Conservation (phyloP, 2,797 vertebrate genomes). For the Silurus aristotelis region DNA sequence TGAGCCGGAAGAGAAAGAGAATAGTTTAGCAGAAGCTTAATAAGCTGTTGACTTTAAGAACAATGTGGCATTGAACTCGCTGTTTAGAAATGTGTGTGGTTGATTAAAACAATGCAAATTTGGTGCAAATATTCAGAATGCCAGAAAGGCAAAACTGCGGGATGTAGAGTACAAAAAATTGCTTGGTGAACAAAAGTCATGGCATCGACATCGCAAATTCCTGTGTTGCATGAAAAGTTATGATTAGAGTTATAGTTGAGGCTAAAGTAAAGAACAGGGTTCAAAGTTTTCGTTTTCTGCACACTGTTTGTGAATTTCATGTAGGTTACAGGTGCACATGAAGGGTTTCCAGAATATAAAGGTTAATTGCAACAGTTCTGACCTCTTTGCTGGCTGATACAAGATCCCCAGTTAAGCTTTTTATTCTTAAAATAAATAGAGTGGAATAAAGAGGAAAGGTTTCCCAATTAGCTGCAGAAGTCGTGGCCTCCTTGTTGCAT, state of each 20-base stretch:
- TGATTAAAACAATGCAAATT: background rate
- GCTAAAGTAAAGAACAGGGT: background rate
- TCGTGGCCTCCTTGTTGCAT: background rate
- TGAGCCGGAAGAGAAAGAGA: background rate
- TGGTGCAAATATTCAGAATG: background rate
- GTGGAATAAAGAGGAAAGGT: conserved; percentile 53
- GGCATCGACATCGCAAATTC: background rate
- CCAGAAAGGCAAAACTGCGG: background rate
- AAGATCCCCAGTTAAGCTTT: background rate
- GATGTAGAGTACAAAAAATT: background rate
- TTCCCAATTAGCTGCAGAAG: conserved; percentile 19
- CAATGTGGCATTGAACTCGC: background rate
- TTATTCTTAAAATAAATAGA: conserved; percentile 30
- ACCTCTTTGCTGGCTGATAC: background rate
- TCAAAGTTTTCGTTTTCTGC: background rate
- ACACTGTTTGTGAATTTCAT: background rate
- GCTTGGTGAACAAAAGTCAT: background rate
- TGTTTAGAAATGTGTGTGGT: background rate
- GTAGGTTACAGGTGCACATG: background rate
- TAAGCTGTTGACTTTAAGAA: background rate
- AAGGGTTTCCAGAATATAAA: background rate
- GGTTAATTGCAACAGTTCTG: conserved; percentile 5
- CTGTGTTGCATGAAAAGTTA: background rate
- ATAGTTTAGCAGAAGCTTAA: background rate
- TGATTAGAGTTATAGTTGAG: background rate